Conservation (phyloP, 2,888 invertebrate species). For the Leucophora obtusa region DNA sequence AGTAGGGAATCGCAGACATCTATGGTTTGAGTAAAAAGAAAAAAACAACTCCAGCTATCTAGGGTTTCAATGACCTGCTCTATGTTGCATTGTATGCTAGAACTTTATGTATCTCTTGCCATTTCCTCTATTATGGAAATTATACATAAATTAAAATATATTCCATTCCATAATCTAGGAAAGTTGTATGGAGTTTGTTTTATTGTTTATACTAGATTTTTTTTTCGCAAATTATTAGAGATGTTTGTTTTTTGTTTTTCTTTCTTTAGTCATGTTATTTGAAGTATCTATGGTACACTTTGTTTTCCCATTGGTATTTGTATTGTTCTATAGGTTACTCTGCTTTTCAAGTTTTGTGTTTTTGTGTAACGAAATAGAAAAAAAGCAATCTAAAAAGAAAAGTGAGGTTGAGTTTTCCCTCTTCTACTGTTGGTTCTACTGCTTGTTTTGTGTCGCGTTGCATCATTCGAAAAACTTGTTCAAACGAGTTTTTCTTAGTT, state of each 20-base stretch:
- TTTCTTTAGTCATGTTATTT: background rate
- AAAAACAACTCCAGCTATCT: conserved; percentile 30
- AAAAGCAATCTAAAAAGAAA: conserved; percentile 40
- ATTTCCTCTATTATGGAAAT: background rate
- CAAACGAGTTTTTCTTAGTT: conserved; percentile 49
- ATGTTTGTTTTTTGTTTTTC: background rate
- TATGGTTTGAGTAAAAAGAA: conserved; percentile 55
- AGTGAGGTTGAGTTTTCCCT: conserved; percentile 62
- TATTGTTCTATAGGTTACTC: conserved; percentile 64
- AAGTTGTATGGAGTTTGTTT: background rate
- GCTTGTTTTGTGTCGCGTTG: conserved; percentile 48
- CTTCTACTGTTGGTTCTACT: conserved; percentile 48
- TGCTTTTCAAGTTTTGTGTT: conserved; percentile 59
- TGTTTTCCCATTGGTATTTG: conserved; percentile 62
- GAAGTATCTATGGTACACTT: conserved; percentile 41
- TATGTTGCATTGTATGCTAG: background rate
- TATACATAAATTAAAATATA: background rate
- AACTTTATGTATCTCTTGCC: background rate
- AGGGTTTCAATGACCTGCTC: conserved; percentile 62
- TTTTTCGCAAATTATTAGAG: background rate
- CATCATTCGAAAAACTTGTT: conserved; percentile 47
- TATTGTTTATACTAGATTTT: background rate
- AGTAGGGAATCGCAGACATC: conserved; percentile 54
- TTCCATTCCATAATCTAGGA: background rate
- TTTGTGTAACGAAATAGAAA: conserved; percentile 48